phyloP scores from a whole-genome alignment of 2,888 invertebrate genomes.

The Diarsia mendica region DNA sequence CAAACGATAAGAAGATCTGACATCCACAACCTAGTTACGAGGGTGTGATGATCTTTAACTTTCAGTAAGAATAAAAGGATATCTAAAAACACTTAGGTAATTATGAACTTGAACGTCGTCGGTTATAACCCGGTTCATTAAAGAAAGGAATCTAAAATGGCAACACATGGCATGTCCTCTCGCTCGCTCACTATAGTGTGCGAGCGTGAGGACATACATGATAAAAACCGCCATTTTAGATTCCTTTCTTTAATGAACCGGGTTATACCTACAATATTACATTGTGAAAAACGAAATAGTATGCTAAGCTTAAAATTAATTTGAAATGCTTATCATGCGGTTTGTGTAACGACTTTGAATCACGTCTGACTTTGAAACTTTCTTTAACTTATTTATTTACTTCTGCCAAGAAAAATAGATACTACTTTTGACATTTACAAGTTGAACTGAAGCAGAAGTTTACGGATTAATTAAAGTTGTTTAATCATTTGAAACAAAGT shows the following conservation, averaged over 20 bases:
- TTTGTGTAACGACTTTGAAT: slow-evolving; percentile 31
- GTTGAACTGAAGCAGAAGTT: slow-evolving; percentile 18
- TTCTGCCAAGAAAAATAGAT: neutral
- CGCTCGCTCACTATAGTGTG: no score
- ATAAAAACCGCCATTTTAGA: no score
- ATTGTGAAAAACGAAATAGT: neutral
- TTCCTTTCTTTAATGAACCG: no score
- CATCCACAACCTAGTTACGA: neutral
- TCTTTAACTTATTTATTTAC: slow-evolving; percentile 23
- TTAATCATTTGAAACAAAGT: slow-evolving; percentile 22
- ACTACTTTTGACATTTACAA: slow-evolving; percentile 29
- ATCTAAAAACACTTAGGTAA: no score
- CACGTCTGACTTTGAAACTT: slow-evolving; percentile 47
- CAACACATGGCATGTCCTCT: no score
- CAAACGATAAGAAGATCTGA: no score
- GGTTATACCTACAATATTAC: neutral
- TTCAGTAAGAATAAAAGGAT: neutral
- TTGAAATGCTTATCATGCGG: slow-evolving; percentile 9
- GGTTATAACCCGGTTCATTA: no score
- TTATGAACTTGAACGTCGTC: neutral
- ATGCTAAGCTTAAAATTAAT: slow-evolving; percentile 12
- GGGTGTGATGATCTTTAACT: neutral
- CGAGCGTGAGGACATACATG: no score
- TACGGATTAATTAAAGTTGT: slow-evolving; percentile 6
- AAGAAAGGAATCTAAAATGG: no score